Evolutionary conservation across 2,888 invertebrate genomes (phyloP).

Genomic region (Protonemura montana): DNA sequence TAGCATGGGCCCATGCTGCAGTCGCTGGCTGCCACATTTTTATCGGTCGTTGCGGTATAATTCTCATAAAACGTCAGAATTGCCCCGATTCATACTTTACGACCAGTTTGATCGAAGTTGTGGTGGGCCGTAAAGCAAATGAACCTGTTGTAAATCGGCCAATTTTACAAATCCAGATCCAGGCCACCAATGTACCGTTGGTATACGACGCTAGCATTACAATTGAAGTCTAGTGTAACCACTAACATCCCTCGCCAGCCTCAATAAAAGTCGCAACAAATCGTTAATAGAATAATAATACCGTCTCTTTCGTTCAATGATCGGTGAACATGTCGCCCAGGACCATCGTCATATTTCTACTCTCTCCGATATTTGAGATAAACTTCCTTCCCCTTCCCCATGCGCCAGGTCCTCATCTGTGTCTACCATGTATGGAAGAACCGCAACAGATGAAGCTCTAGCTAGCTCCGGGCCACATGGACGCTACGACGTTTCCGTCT

Average conservation of each 20-base stretch:
- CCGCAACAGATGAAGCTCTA: background rate
- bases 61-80: slow-evolving; percentile 23
- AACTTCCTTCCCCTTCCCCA: background rate
- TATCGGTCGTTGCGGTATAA: slow-evolving; percentile 20
- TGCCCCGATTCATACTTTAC: slow-evolving; percentile 26
- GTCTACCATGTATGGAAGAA: background rate
- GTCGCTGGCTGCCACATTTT: slow-evolving; percentile 5
- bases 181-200: too few species aligned
- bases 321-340: background rate
- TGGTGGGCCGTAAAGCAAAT: slow-evolving; percentile 24
- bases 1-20: too few species aligned
- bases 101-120: slow-evolving; percentile 19
- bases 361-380: background rate
- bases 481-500: background rate
- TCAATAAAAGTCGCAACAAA: background rate
- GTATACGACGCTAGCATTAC: background rate
- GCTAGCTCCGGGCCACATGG: background rate
- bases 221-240: background rate
- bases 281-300: background rate
- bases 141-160: slow-evolving; percentile 15
- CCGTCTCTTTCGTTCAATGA: background rate
- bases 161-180: slow-evolving; percentile 2
- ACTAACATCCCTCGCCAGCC: background rate
- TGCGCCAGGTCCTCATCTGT: background rate
- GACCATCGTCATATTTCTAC: background rate